phyloP scores from a whole-genome alignment of 35 echinoderm and acorn worm species.

The Lytechinus variegatus region DNA sequence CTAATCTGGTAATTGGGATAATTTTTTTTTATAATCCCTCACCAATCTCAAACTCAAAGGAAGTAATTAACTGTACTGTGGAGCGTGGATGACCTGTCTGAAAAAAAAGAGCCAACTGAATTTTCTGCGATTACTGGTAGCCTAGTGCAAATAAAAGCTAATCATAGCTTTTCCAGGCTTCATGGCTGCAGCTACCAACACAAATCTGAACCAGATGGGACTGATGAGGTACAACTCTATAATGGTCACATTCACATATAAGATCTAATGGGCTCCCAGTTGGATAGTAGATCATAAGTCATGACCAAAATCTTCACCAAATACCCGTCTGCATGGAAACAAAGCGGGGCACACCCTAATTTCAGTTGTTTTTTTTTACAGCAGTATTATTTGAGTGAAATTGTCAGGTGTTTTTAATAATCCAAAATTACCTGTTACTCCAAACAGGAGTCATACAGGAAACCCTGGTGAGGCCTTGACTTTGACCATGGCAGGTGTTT shows the following conservation, averaged over 20 bases:
- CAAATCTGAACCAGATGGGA: conserved; percentile 9
- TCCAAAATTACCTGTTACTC: background rate
- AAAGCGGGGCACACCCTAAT: background rate
- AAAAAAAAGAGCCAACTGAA: background rate
- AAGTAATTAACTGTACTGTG: background rate
- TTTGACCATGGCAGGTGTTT: background rate
- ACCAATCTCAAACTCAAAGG: background rate
- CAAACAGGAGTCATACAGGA: background rate
- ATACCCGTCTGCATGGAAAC: background rate
- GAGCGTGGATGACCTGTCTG: background rate
- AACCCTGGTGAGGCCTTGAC: background rate
- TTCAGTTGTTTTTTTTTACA: background rate
- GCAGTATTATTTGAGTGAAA: background rate
- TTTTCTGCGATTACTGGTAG: background rate
- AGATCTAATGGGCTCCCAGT: background rate
- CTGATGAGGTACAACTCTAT: background rate
- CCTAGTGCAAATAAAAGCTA: background rate
- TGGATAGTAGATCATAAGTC: background rate
- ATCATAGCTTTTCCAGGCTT: background rate
- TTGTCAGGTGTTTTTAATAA: background rate
- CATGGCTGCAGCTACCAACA: background rate
- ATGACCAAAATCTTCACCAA: background rate
- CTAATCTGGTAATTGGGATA: too few species aligned
- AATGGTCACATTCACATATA: background rate
- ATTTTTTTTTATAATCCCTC: background rate